phyloP scores from a whole-genome alignment of 2,797 vertebrate species.

The Crenuchus spilurus region DNA sequence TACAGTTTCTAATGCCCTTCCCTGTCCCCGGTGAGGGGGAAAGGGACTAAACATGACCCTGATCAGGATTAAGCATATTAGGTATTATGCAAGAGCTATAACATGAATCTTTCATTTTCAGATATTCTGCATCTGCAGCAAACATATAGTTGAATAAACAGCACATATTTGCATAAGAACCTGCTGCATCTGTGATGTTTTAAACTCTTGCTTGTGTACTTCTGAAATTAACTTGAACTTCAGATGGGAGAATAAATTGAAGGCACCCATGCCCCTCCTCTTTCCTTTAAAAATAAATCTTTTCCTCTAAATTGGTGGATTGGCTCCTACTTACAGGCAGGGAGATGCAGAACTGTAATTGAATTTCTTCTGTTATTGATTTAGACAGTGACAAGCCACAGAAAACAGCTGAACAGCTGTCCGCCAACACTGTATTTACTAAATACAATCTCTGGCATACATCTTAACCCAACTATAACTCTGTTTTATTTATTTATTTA shows the following conservation, averaged over 20 bases:
- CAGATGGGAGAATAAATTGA: constrained; percentile 6
- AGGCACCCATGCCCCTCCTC: neutral
- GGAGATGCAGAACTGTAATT: constrained; percentile 27
- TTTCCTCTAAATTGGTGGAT: constrained; percentile 25
- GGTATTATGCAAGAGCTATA: no score
- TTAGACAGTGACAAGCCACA: constrained; percentile 1
- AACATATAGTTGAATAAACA: no score
- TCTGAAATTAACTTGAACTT: constrained; percentile 9
- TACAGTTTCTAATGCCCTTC: no score
- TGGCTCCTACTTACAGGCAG: neutral
- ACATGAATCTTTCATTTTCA: no score
- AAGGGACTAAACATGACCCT: no score
- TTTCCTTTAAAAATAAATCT: constrained; percentile 17
- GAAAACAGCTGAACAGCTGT: neutral
- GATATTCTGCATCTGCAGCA: no score
- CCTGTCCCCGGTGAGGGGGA: no score
- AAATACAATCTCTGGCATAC: neutral
- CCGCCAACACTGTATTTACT: neutral
- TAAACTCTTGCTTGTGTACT: constrained; percentile 6
- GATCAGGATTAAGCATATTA: no score
- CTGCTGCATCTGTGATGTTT: constrained; percentile 18
- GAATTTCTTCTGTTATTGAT: constrained; percentile 40
- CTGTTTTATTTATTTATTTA: neutral
- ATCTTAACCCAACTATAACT: neutral
- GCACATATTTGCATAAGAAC: neutral